These are phyloP conservation scores for Chelonus formosanus DNA, from an alignment of 2,888 invertebrate genomes.

Conservation along the genomic window DNA sequence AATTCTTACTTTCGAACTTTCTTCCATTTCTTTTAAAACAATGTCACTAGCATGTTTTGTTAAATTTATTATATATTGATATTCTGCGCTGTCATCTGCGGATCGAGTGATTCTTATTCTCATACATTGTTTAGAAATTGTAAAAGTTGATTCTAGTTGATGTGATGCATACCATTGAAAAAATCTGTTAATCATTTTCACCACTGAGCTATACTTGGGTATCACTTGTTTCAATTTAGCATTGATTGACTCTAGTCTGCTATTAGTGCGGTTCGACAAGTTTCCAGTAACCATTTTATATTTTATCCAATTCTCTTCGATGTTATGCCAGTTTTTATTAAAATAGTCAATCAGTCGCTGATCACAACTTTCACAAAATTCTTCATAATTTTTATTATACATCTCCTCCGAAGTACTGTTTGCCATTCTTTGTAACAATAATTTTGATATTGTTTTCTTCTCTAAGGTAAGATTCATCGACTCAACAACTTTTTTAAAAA, in stretches of 20 bases:
- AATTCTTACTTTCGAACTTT: background rate
- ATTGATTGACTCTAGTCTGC: conserved; percentile 28
- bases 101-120: background rate
- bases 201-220: conserved; percentile 9
- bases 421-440: background rate
- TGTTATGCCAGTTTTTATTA: conserved; percentile 29
- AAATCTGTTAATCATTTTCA: conserved; percentile 11
- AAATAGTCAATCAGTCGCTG: conserved; percentile 14
- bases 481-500: background rate
- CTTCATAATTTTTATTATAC: conserved; percentile 3
- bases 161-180: conserved; percentile 19
- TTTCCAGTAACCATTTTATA: conserved; percentile 23
- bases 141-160: background rate
- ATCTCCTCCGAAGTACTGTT: background rate
- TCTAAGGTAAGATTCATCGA: background rate
- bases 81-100: background rate
- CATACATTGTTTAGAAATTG: conserved; percentile 17
- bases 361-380: conserved; percentile 1
- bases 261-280: conserved; percentile 25
- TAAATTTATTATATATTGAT: background rate
- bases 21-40: conserved; percentile 15
- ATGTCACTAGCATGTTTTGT: conserved; percentile 8
- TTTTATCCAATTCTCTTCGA: conserved; percentile 17
- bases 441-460: background rate
- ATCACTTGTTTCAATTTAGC: conserved; percentile 26